These are phyloP conservation scores for Ophthalmotilapia sp. DNA, from an alignment of 2,113 vertebrate genomes.

Conservation along the genomic window DNA sequence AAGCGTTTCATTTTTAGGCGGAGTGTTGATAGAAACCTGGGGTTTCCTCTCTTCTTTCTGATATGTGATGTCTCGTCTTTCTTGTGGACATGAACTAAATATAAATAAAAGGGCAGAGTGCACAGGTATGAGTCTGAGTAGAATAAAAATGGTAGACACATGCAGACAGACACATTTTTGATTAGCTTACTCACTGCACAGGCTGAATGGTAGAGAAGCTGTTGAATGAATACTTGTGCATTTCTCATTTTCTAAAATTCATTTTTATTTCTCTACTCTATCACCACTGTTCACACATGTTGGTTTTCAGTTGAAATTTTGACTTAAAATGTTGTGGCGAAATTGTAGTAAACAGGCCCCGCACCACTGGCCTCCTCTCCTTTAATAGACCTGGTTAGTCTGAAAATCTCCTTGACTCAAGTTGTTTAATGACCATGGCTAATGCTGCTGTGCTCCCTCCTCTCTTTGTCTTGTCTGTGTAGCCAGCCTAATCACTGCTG, in stretches of 20 bases:
- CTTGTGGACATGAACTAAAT: neutral
- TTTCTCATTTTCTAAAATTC: neutral
- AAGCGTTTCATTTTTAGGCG: neutral
- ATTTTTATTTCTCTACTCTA: neutral
- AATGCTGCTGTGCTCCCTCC: constrained; percentile 78
- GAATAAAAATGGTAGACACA: neutral
- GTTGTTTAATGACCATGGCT: constrained; percentile 85
- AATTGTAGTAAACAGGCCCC: neutral
- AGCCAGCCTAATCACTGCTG: constrained; percentile 84
- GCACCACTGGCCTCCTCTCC: neutral
- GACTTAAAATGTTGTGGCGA: neutral
- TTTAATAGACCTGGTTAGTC: constrained; percentile 62
- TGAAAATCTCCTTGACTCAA: constrained; percentile 77
- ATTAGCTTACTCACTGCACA: neutral
- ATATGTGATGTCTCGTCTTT: neutral
- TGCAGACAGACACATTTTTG: neutral
- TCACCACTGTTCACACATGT: neutral
- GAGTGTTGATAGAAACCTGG: neutral
- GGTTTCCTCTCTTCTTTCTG: neutral
- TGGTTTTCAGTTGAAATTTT: neutral
- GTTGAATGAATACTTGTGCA: neutral
- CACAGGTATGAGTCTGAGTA: neutral
- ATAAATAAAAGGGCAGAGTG: neutral
- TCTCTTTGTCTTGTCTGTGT: constrained; percentile 86
- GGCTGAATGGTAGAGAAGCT: neutral